Evolutionary conservation across 1,140 invertebrate genomes (phyloP), one percentile per base, ranked within the genome.

Genomic region (Drosophila repletoides): DNA sequence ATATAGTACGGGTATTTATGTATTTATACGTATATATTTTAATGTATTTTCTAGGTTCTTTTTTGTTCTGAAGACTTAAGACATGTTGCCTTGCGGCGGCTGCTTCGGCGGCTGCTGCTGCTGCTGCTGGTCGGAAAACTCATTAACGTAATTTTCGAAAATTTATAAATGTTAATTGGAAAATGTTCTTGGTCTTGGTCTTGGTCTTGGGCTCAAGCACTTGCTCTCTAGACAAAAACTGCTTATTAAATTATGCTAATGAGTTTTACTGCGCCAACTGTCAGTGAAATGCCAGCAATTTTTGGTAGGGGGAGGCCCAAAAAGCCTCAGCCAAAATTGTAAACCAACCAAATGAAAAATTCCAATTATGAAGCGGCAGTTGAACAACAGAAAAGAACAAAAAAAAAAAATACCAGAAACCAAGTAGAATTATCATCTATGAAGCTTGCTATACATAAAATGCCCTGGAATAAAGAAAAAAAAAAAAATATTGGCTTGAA

Each of bases 241-340:
- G 80, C 75, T 86, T 86, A 84, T 84, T 84, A 84, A 84, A 84
- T 84, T 84, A 84, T 84, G 80, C 80, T 84, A 84, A 84, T 84
- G 80, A 84, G 80, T 80, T 86, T 72, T 67, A 38, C 22, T 12
- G 26, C 61, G 53, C 45, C 65, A 43, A 63, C 66, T 68, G 59
- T 68, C 58, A 63, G 59, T 64, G 59, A 51, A 64, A 69, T 69
- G 51, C 60, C 51, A 33, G 45, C 43, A 51, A 49, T 51, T 66
- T 66, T 34, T 46, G 14, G 19, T 5, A 7, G 9, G 9, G 6
- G 15, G 10, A 6, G 21, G 15, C 19, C n/a, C n/a, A 26, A 22
- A 49, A 24, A 10, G n/a, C 21, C 49, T 21, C 24, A 38, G 58
- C 48, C 21, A 28, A 17, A 31, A 65, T 26, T 21, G 26, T 28